phyloP scores from a whole-genome alignment of 1,140 invertebrate species.

The Neodiprion pinetum region DNA sequence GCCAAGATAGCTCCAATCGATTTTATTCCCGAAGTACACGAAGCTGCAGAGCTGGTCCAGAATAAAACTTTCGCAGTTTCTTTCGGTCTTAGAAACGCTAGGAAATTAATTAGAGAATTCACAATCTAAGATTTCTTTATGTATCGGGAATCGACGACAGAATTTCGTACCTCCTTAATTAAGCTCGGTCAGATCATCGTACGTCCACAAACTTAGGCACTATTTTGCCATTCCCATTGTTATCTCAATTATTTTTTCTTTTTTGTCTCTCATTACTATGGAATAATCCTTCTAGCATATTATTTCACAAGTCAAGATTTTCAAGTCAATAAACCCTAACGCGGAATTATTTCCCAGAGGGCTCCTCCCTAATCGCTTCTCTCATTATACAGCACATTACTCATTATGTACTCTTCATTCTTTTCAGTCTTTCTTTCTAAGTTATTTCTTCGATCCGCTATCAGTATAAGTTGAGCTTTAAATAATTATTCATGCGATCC shows the following conservation, averaged over 20 bases:
- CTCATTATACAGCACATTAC: no score
- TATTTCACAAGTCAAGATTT: constrained; percentile 37
- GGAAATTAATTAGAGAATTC: no score
- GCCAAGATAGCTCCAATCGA: no score
- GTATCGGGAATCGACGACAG: no score
- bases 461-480: not conserved
- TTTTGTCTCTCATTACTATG: not conserved
- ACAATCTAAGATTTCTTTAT: no score
- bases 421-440: not conserved
- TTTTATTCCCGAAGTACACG: no score
- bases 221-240: not conserved
- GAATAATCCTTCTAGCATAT: not conserved
- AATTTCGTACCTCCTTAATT: no score
- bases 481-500: no score
- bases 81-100: no score
- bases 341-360: constrained; percentile 32
- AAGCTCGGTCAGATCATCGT: not conserved
- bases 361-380: constrained; percentile 7
- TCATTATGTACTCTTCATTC: not conserved
- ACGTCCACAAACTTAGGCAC: not conserved
- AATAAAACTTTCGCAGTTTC: no score
- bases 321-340: constrained; percentile 39
- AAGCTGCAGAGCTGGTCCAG: no score
- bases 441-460: not conserved
- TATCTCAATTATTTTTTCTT: not conserved